Evolutionary conservation across 2,113 vertebrate species (phyloP).

Genomic region (Gallinago media): DNA sequence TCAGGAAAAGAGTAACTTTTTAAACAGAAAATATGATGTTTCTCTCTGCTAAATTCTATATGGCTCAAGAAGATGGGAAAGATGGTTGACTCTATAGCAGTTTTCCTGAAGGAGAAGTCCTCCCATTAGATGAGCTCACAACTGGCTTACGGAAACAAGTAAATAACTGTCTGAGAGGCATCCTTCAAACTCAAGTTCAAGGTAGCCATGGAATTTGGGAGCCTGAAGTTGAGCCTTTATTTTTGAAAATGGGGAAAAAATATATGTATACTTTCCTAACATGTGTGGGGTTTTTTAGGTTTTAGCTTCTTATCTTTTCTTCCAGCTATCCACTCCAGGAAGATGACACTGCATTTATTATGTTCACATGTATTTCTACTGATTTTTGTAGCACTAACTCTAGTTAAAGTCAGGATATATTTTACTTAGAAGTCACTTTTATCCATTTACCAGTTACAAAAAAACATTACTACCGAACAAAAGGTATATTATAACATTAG

Average conservation of each 20-base stretch:
- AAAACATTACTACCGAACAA: neutral
- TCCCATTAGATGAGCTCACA: neutral
- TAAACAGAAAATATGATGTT: neutral
- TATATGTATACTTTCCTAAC: neutral
- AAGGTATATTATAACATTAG: neutral
- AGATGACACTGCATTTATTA: neutral
- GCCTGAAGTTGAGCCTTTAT: neutral
- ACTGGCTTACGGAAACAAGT: neutral
- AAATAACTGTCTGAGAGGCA: neutral
- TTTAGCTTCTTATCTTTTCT: neutral
- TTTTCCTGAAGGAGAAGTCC: neutral
- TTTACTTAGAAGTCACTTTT: neutral
- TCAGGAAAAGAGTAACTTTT: neutral
- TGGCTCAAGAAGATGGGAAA: neutral
- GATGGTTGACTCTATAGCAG: neutral
- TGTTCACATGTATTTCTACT: neutral
- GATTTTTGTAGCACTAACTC: neutral
- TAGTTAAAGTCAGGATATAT: neutral
- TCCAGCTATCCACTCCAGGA: neutral
- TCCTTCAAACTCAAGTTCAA: neutral
- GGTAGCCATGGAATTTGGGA: neutral
- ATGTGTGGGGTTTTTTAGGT: neutral
- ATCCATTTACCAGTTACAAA: neutral
- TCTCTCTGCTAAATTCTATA: neutral
- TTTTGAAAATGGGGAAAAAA: neutral